Evolutionary conservation across 2,113 vertebrate genomes (phyloP), one percentile per base, ranked within the genome.

Genomic region (Leucoraja erinaceus): DNA sequence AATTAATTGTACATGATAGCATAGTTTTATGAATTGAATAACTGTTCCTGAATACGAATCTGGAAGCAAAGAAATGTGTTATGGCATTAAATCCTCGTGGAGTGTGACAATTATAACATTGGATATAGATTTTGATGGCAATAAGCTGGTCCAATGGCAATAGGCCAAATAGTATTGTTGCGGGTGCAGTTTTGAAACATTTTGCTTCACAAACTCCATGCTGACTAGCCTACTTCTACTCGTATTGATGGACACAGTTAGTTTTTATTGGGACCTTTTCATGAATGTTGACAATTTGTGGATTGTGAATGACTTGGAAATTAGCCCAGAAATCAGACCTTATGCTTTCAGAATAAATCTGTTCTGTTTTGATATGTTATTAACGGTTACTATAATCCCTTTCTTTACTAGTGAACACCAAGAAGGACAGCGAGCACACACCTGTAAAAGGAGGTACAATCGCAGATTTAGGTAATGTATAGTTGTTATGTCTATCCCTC

Each of bases 351-450:
- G 38, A 47, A 47, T 47, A 25, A 72, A 72, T 93, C 31, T 93
- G 47, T 6, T 33, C 79, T 92, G 0, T n/a, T 68, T 93, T 94
- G 5, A 54, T 20, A 3, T 11, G 38, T 83, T 83, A 56, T 66
- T 63, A 31, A 88, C 63, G 59, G 68, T 7, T 54, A 33, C 12
- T 94, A 78, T 94, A 54, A 68, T 10, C 11, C 33, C 18, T 93
- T 93, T n/a, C 28, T 93, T 76, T 61, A 20, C 25, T 63, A 99
- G 98, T 98, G 88, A 98, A 98, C 94, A 97, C 97, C 93, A 99
- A 99, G 96, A 99, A 98, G 94, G 98, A 99, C 95, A 98, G 96
- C 28, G 98, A 99, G 93, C 98, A 97, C 93, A 98, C 98, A 0
- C 98, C 98, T 0, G 96, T 99, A 70, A 99, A 99, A 94, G 98